A percentile compares a stretch with the other conserved stretches of the same genome.
phyloP scores from a whole-genome alignment of 2,888 invertebrate species.

The Idaea straminata region DNA sequence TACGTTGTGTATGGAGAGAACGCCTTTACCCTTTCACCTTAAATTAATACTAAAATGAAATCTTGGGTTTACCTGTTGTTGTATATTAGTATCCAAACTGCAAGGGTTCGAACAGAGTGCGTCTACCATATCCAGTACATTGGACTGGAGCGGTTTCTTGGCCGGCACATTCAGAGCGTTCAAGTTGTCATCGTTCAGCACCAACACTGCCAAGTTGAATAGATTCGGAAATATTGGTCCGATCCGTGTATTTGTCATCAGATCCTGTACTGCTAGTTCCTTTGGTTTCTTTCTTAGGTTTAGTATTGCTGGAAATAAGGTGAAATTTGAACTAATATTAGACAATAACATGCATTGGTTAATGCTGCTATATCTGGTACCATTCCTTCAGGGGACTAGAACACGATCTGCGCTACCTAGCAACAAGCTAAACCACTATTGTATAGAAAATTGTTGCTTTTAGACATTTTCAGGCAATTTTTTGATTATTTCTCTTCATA shows the following conservation, averaged over 20 bases:
- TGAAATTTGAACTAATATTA: no score
- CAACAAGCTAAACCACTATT: no score
- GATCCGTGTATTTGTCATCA: conserved; percentile 78
- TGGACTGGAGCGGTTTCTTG: conserved; percentile 69
- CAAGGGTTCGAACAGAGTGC: conserved; percentile 80
- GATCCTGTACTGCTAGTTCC: conserved; percentile 76
- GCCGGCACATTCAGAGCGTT: conserved; percentile 72
- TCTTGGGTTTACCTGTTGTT: conserved; percentile 67
- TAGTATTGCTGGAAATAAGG: conserved; percentile 63
- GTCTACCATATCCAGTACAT: conserved; percentile 78
- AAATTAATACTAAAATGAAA: no score
- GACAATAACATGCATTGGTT: no score
- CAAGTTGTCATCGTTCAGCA: conserved; percentile 79
- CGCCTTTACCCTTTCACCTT: no score
- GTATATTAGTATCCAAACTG: conserved; percentile 77
- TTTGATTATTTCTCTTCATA: no score
- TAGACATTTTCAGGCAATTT: no score
- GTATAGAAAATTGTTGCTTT: no score
- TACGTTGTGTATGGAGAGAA: no score
- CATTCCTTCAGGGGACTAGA: no score
- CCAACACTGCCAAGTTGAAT: conserved; percentile 79
- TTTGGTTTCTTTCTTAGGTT: conserved; percentile 75
- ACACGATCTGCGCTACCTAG: no score
- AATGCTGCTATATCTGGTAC: no score
- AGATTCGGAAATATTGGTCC: conserved; percentile 82